Evolutionary conservation across 1,140 invertebrate species (phyloP), one percentile per base, ranked within the genome.

Genomic region (Aradophagus sp.): DNA sequence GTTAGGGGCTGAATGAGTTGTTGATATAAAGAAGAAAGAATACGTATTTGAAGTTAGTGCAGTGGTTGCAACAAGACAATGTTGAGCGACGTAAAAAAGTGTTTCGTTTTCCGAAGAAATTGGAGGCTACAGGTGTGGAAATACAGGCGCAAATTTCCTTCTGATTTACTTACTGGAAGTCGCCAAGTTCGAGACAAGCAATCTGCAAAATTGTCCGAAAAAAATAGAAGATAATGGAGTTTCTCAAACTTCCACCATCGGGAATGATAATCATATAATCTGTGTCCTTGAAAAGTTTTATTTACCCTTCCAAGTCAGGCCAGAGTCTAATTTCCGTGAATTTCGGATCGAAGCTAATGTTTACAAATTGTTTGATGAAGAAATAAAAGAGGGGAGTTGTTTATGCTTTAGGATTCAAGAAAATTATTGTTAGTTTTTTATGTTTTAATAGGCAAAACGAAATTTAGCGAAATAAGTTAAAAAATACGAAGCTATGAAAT

Each of bases 131-230:
- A 63, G 66, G 66, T 70, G 66, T 39, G 38, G 58, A 62, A 32
- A 27, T 36, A 38, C 41, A 23, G 19, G 0, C 23, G n/a, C 12
- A 63, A 44, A 62, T 62, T 63, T 59, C 15, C 29, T 44, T 52
- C 32, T 59, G 36, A 70, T 70, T 70, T 63, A 48, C 32, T 70
- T 16, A 16, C 26, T 4, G 13, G 31, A 62, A 52, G 44, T 53
- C 19, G 32, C 13, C 32, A 70, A 58, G 29, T 53, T 23, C 34
- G 38, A 41, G 44, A 62, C 42, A 59, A 45, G 59, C 39, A 70
- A 70, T 70, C 34, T 63, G 32, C 67, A 56, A 70, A 63, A 70
- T 59, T 63, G 59, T 52, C 23, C 11, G 35, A 58, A 69, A 52
- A 59, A 62, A 61, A 50, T 63, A 27, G 35, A n/a, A 29, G 19